phyloP scores from a whole-genome alignment of 2,888 invertebrate species.

The Heliconius sara region DNA sequence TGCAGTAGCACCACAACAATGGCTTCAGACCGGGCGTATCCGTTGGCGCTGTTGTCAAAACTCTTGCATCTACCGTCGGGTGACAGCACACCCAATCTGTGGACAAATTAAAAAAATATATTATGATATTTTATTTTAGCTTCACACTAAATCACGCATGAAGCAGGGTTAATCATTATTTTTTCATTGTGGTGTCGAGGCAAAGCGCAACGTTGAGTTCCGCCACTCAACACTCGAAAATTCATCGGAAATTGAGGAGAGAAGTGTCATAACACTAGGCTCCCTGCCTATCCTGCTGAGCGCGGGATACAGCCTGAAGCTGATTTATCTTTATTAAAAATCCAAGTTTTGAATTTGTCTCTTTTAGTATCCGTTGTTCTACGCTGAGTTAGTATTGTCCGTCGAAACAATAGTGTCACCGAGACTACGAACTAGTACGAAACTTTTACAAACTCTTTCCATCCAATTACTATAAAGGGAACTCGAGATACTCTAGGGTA shows the following conservation, averaged over 20 bases:
- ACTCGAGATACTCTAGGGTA: not conserved
- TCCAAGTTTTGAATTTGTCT: not conserved
- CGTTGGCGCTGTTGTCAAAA: slow-evolving; percentile 93
- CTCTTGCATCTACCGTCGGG: slow-evolving; percentile 94
- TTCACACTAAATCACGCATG: no score
- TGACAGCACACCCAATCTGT: slow-evolving; percentile 90
- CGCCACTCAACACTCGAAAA: no score
- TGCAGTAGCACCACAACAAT: slow-evolving; percentile 89
- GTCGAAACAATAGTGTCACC: slow-evolving; percentile 4
- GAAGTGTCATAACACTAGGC: no score
- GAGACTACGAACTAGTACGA: not conserved
- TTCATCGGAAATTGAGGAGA: no score
- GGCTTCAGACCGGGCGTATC: slow-evolving; percentile 93
- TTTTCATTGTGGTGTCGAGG: no score
- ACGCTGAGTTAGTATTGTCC: not conserved
- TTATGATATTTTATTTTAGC: not conserved
- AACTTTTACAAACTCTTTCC: slow-evolving; percentile 8
- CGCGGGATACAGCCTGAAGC: no score
- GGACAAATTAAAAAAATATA: slow-evolving; percentile 48
- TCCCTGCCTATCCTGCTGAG: no score
- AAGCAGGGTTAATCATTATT: no score
- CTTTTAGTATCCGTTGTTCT: not conserved
- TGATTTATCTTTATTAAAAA: no score
- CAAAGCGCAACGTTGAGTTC: no score
- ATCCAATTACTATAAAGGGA: slow-evolving; percentile 3